phyloP scores from a whole-genome alignment of 2,888 invertebrate species.

The Dichetophora obliterata region DNA sequence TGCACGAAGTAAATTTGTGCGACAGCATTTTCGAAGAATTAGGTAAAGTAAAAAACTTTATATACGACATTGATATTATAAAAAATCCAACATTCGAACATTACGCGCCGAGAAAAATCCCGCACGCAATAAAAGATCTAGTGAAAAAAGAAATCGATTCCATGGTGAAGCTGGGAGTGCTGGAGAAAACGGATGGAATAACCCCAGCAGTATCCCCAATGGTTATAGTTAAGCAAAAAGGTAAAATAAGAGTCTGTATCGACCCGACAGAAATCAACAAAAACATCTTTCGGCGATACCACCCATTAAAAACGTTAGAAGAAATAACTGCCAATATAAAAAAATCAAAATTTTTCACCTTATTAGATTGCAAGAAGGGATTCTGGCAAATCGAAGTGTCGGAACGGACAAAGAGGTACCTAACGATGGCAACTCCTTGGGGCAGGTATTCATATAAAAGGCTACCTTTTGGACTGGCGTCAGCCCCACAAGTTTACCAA shows the following conservation, averaged over 20 bases:
- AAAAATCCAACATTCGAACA: slow-evolving; percentile 42
- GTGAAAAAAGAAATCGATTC: too few species aligned
- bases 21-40: slow-evolving; percentile 39
- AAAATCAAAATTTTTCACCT: slow-evolving; percentile 44
- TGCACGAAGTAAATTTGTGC: slow-evolving; percentile 33
- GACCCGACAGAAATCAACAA: slow-evolving; percentile 42
- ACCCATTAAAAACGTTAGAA: slow-evolving; percentile 46
- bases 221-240: slow-evolving; percentile 43
- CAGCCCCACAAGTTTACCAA: slow-evolving; percentile 51
- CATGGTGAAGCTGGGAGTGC: background rate
- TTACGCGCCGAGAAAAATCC: too few species aligned
- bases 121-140: too few species aligned
- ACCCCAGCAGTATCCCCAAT: slow-evolving; percentile 43
- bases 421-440: slow-evolving; percentile 49
- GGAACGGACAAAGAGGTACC: slow-evolving; percentile 47
- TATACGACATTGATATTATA: slow-evolving; percentile 38
- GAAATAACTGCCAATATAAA: slow-evolving; percentile 43
- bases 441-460: slow-evolving; percentile 48
- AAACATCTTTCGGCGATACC: slow-evolving; percentile 43
- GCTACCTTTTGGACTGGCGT: slow-evolving; percentile 47
- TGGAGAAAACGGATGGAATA: slow-evolving; percentile 39
- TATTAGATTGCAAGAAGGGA: slow-evolving; percentile 27
- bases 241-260: slow-evolving; percentile 33
- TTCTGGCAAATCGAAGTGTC: background rate
- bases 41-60: slow-evolving; percentile 42